Conservation (phyloP, 2,113 vertebrate species). For the Hirundichthys speculiger region DNA sequence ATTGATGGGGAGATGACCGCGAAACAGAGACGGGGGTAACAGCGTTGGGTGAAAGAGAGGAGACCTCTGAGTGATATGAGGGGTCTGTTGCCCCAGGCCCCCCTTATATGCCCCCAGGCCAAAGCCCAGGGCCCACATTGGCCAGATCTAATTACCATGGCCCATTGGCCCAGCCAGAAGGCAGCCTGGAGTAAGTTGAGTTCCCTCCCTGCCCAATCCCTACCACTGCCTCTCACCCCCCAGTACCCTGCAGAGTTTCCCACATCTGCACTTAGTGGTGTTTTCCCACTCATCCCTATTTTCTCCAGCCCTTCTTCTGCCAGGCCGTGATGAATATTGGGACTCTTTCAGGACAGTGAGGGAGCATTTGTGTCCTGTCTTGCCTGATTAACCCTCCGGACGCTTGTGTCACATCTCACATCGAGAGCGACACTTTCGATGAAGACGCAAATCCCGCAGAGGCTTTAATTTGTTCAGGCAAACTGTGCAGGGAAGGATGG, state of each 20-base stretch:
- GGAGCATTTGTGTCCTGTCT: neutral
- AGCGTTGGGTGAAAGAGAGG: slow-evolving; percentile 52
- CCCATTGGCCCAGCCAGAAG: slow-evolving; percentile 80
- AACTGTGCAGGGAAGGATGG: slow-evolving; percentile 60
- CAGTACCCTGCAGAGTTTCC: slow-evolving; percentile 79
- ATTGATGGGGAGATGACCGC: slow-evolving; percentile 19
- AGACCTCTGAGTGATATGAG: slow-evolving; percentile 80
- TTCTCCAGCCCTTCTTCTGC: slow-evolving; percentile 24
- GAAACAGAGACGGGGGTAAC: slow-evolving; percentile 29
- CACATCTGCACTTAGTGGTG: slow-evolving; percentile 82
- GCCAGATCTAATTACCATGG: slow-evolving; percentile 91
- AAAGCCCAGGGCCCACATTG: slow-evolving; percentile 85
- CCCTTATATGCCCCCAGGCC: slow-evolving; percentile 86
- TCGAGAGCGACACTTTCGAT: slow-evolving; percentile 12
- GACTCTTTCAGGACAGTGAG: slow-evolving; percentile 25
- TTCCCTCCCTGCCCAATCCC: slow-evolving; percentile 71
- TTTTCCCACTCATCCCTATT: slow-evolving; percentile 75
- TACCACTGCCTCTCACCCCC: slow-evolving; percentile 54
- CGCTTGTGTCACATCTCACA: neutral
- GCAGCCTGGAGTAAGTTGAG: slow-evolving; percentile 71
- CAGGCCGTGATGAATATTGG: slow-evolving; percentile 39
- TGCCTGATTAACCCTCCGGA: neutral
- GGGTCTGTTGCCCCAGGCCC: slow-evolving; percentile 78
- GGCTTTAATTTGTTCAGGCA: slow-evolving; percentile 53
- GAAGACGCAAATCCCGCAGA: slow-evolving; percentile 40